Conservation (phyloP, 2,888 invertebrate genomes). For the Lottia gigantea region DNA sequence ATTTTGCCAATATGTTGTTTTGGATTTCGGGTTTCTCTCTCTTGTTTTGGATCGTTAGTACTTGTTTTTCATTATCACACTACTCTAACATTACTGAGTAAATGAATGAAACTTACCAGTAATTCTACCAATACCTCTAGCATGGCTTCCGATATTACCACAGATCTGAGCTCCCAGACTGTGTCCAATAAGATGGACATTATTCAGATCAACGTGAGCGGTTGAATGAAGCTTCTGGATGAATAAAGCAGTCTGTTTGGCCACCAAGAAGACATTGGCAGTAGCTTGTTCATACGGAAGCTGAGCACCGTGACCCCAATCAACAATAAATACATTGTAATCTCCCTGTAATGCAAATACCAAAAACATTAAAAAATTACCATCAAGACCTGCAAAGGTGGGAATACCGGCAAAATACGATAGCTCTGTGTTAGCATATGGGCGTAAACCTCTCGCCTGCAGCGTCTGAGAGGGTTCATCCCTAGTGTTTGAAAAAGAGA, state of each 20-base stretch:
- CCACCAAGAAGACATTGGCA: slow-evolving; percentile 64
- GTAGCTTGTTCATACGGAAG: slow-evolving; percentile 60
- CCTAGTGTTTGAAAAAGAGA: no score
- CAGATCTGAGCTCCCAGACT: slow-evolving; percentile 88
- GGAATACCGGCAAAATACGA: no score
- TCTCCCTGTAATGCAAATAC: slow-evolving; percentile 35
- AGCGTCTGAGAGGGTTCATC: no score
- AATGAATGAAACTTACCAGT: slow-evolving; percentile 40
- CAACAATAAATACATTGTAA: slow-evolving; percentile 46
- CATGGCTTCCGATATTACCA: slow-evolving; percentile 82
- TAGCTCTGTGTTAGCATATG: no score
- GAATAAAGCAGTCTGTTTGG: slow-evolving; percentile 56
- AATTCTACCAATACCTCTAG: slow-evolving; percentile 51
- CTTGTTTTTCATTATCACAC: no score
- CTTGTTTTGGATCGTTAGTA: no score
- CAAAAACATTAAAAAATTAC: not conserved
- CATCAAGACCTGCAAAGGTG: no score
- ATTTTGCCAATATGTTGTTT: no score
- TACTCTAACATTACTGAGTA: no score
- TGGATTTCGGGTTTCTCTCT: no score
- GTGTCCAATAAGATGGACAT: slow-evolving; percentile 76
- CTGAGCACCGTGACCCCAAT: slow-evolving; percentile 45
- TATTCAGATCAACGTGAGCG: slow-evolving; percentile 72
- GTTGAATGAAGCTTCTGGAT: slow-evolving; percentile 43
- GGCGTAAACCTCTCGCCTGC: no score